These are phyloP conservation scores for Ficedula albicollis DNA, from an alignment of 2,797 vertebrate species.

Conservation along the genomic window DNA sequence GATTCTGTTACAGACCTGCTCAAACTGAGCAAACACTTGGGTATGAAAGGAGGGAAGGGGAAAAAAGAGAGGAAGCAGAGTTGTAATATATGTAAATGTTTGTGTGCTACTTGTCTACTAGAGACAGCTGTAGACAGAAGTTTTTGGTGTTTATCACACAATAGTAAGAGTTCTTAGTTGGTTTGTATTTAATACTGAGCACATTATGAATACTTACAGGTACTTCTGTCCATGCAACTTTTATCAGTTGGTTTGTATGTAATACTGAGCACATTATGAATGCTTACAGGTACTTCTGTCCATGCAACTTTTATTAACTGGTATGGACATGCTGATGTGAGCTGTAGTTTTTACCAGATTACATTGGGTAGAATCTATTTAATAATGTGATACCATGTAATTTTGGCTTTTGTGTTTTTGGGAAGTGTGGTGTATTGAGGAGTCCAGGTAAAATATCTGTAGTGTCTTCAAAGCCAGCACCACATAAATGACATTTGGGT, in stretches of 20 bases:
- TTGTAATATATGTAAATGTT: not conserved
- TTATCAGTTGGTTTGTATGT: not conserved
- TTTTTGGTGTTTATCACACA: not conserved
- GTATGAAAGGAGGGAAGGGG: not conserved
- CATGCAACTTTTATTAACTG: fast-evolving
- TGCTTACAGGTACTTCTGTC: not conserved
- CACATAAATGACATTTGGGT: not conserved
- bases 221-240: not conserved
- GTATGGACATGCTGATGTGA: not conserved
- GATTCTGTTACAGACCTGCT: not conserved
- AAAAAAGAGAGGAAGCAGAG: not conserved
- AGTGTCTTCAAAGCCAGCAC: not conserved
- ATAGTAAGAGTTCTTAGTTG: not conserved
- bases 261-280: not conserved
- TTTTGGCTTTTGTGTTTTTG: not conserved
- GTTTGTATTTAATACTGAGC: not conserved
- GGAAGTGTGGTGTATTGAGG: not conserved
- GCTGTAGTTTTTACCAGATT: not conserved
- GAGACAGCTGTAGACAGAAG: not conserved
- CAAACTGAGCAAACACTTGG: not conserved
- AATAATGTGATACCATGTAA: not conserved
- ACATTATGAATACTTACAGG: not conserved
- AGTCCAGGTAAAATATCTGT: not conserved
- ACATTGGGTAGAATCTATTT: not conserved
- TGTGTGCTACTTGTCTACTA: not conserved